A percentile compares a stretch with the other conserved stretches of the same genome.
Conservation (phyloP, 2,113 vertebrate species). For the Nesoenas mayeri region DNA sequence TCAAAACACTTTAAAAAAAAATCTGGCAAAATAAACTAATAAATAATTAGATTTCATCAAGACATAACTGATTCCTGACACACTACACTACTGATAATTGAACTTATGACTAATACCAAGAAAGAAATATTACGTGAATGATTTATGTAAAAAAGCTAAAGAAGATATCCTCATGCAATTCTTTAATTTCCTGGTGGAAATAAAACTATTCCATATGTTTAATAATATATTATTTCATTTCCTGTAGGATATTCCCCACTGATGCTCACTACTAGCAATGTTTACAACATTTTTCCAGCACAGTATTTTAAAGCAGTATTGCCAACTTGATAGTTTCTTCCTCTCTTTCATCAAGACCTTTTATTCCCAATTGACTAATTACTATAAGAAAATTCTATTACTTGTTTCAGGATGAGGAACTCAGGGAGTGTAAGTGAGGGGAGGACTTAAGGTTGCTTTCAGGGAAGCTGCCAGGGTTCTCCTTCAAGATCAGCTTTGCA, state of each 20-base stretch:
- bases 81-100: background rate
- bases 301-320: background rate
- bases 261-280: background rate
- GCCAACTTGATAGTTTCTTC: background rate
- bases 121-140: background rate
- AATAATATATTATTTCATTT: constrained; percentile 52
- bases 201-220: constrained; percentile 18
- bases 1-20: background rate
- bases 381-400: background rate
- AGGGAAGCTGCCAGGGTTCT: background rate
- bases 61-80: constrained; percentile 27
- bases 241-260: background rate
- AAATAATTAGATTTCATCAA: constrained; percentile 41
- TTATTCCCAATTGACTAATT: background rate
- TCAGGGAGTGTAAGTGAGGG: background rate
- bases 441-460: background rate
- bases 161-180: background rate
- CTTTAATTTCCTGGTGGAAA: constrained; percentile 27
- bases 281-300: background rate
- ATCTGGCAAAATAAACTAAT: constrained; percentile 10
- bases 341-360: background rate
- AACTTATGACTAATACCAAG: background rate
- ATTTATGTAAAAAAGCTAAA: background rate
- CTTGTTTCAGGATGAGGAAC: background rate
- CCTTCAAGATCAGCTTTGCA: background rate